Evolutionary conservation across 2,888 invertebrate genomes (phyloP), one percentile per base, ranked within the genome.

Genomic region (Ferrisia virgata): DNA sequence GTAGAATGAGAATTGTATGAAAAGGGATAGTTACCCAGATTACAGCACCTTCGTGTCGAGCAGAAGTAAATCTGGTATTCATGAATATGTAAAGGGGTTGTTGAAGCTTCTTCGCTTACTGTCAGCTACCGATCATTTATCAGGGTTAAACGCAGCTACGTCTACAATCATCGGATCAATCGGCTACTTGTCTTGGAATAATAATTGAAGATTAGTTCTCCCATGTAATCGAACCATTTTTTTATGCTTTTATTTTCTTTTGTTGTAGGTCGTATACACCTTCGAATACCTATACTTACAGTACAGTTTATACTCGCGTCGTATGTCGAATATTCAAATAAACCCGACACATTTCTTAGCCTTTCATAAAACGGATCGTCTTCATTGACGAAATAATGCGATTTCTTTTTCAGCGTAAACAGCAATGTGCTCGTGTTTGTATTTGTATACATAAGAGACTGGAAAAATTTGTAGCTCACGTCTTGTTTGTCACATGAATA

Each of bases 141-240:
- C 82, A 82, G 82, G 69, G 82, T 82, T 82, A 82, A 82, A 82
- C 69, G 82, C 82, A 82, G 82, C 82, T n/a, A 82, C 72, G 82
- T 82, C 82, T 69, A 82, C 82, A 82, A 82, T 82, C 82, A 82
- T 82, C 82, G 82, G 82, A 82, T 82, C 82, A 82, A 82, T 82
- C 82, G 82, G 82, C 82, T 82, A 82, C 82, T 82, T 82, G 82
- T 82, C 82, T 82, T 82, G 82, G 82, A 82, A 82, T 82, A 72
- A 82, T 82, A 82, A 82, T 82, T 82, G 82, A 82, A 82, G 82
- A 82, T 82, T 82, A 82, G 69, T 69, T 58, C 36, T 28, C 72
- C 18, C 64, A 15, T 69, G 72, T 82, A 82, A 82, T 82, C 82
- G 82, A 82, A 82, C 72, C 40, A 28, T 36, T 80, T 80, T n/a